phyloP scores from a whole-genome alignment of 2,888 invertebrate species.

The Orthosia gothica region DNA sequence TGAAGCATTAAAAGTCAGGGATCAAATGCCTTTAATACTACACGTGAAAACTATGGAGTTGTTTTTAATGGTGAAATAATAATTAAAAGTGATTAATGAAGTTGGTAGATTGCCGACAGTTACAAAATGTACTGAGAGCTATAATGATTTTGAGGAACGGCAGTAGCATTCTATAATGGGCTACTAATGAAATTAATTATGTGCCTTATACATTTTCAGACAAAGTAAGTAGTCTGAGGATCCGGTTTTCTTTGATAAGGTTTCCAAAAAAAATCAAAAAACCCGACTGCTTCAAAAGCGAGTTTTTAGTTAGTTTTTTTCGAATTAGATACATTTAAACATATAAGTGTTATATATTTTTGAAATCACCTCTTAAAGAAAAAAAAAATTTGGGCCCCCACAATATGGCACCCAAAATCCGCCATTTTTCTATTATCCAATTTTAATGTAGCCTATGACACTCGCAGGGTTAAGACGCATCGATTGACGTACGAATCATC shows the following conservation, averaged over 20 bases:
- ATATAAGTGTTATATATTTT: too few species aligned
- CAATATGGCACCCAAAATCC: too few species aligned
- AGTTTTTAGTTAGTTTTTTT: too few species aligned
- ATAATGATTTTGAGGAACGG: background rate
- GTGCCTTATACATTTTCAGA: background rate
- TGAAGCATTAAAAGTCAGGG: slow-evolving; percentile 92
- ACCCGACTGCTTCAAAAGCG: too few species aligned
- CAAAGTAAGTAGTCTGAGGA: background rate
- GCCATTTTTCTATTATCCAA: too few species aligned
- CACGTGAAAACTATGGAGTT: slow-evolving; percentile 75
- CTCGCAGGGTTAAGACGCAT: too few species aligned
- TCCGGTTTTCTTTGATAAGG: background rate
- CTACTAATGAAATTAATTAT: background rate
- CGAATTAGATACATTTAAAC: too few species aligned
- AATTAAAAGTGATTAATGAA: background rate
- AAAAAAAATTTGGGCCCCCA: too few species aligned
- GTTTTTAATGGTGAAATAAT: slow-evolving; percentile 28
- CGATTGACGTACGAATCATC: too few species aligned
- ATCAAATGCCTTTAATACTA: slow-evolving; percentile 91
- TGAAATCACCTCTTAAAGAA: too few species aligned
- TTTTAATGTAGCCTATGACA: too few species aligned
- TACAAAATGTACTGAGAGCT: background rate
- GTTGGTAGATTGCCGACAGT: background rate
- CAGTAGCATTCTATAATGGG: background rate
- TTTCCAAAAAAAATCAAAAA: background rate